phyloP scores from a whole-genome alignment of 2,113 vertebrate genomes.

The Cavia porcellus region DNA sequence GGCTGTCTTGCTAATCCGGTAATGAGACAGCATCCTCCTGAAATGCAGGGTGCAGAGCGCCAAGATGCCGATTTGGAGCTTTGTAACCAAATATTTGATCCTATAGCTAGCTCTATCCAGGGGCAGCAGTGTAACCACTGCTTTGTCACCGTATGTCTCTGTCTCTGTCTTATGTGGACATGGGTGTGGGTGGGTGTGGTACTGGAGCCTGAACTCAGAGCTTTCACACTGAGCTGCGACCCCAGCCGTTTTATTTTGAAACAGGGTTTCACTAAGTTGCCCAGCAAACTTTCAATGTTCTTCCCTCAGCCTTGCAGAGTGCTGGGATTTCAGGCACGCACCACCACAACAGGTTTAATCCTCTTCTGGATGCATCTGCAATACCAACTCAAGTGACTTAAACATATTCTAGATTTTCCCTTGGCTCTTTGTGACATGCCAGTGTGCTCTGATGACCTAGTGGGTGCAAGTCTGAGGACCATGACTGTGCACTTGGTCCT shows the following conservation, averaged over 20 bases:
- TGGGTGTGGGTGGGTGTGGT: neutral
- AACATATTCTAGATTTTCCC: neutral
- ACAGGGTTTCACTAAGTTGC: neutral
- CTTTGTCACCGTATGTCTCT: fast-evolving
- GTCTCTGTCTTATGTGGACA: neutral
- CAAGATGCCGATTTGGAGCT: neutral
- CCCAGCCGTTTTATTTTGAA: neutral
- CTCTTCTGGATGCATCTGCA: neutral
- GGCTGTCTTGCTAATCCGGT: neutral
- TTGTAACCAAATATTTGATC: neutral
- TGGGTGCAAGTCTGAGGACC: neutral
- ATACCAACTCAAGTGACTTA: fast-evolving
- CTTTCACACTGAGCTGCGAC: neutral
- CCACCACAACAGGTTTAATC: neutral
- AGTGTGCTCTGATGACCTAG: fast-evolving
- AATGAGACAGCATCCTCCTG: neutral
- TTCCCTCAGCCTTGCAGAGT: neutral
- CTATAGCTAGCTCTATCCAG: neutral
- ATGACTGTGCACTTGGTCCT: neutral
- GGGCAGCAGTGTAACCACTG: neutral
- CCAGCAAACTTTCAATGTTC: neutral
- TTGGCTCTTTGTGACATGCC: neutral
- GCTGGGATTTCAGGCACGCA: neutral
- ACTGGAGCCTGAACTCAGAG: neutral
- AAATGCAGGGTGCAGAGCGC: neutral